Conservation (phyloP, 2,888 invertebrate species). For the Cheilosia soror region DNA sequence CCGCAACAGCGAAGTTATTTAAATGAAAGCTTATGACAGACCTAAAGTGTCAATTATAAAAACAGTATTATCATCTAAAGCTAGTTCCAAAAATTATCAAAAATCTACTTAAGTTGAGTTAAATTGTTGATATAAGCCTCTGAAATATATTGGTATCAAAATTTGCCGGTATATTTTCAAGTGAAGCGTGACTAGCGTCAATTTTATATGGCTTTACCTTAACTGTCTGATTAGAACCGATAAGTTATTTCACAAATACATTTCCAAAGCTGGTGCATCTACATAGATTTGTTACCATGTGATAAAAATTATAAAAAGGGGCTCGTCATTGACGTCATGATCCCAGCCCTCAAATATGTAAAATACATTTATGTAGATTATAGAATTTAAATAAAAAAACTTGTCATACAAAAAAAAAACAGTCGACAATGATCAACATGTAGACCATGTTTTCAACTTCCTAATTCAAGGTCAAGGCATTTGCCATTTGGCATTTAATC, state of each 20-base stretch:
- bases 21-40: too few relatives aligned
- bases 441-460: conserved; percentile 9
- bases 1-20: too few relatives aligned
- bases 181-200: too few relatives aligned
- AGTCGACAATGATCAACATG: neutral
- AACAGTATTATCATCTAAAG: too few relatives aligned
- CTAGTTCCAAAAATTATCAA: too few relatives aligned
- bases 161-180: too few relatives aligned
- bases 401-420: neutral
- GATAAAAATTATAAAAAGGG: conserved; percentile 14
- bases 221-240: neutral
- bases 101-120: too few relatives aligned
- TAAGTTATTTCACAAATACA: neutral
- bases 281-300: neutral
- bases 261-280: neutral
- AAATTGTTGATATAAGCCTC: too few relatives aligned
- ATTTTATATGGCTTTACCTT: too few relatives aligned
- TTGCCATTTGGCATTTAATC: conserved; percentile 28
- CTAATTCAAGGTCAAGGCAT: conserved; percentile 30
- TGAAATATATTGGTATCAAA: too few relatives aligned
- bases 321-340: conserved; percentile 52
- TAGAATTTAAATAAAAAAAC: neutral
- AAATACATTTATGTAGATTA: conserved; percentile 1
- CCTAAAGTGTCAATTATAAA: too few relatives aligned
- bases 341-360: neutral